Percentiles rank a stretch among this genome's conserved stretches.
phyloP scores from a whole-genome alignment of 23 tunicate species.

The Pegea sp. region DNA sequence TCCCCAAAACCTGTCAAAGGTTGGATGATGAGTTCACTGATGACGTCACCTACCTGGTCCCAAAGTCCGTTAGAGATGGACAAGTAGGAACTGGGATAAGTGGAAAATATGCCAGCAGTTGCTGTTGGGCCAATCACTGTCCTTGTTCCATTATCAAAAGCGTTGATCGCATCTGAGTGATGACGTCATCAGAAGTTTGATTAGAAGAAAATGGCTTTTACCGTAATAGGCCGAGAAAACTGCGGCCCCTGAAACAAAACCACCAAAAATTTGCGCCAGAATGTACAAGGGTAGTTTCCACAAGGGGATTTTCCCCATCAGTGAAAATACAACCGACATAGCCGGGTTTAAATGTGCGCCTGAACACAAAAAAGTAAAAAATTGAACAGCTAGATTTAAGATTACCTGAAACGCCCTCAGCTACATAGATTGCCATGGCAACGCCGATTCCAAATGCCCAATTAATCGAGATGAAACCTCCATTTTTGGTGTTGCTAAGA shows the following conservation, averaged over 20 bases:
- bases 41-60: conserved; percentile 40
- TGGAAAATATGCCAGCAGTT: conserved; percentile 89
- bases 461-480: conserved; percentile 35
- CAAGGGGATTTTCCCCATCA: conserved; percentile 24
- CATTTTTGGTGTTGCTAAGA: conserved; percentile 30
- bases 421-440: conserved; percentile 61
- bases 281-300: conserved; percentile 38
- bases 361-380: conserved; percentile 2
- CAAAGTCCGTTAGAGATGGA: conserved; percentile 34
- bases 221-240: conserved; percentile 72
- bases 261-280: conserved; percentile 44
- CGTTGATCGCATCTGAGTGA: conserved; percentile 32
- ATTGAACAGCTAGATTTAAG: not conserved
- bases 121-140: conserved; percentile 36
- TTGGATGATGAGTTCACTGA: not conserved
- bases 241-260: conserved; percentile 59
- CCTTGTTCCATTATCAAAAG: conserved; percentile 22
- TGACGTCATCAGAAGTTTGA: not conserved
- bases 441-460: conserved; percentile 80
- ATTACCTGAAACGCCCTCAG: conserved; percentile 74
- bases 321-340: conserved; percentile 22
- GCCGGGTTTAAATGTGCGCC: conserved; percentile 92
- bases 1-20: conserved; percentile 57
- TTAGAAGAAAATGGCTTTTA: no score
- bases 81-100: conserved; percentile 48